A percentile compares a stretch with the other conserved stretches of the same genome.
phyloP scores from a whole-genome alignment of 2,113 vertebrate genomes.

The Clarias macrocephalus region DNA sequence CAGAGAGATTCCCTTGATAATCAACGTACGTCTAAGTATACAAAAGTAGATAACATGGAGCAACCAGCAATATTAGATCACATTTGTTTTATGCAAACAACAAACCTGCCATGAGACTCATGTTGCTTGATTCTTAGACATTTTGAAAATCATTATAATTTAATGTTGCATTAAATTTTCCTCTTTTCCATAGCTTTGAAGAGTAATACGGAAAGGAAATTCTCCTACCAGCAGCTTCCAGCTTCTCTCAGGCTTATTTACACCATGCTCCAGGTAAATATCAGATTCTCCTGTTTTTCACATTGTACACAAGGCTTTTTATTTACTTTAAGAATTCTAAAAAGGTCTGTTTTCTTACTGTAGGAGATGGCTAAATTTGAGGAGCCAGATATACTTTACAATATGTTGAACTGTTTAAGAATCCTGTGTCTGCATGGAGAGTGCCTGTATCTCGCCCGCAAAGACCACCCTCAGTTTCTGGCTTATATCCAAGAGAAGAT shows the following conservation, averaged over 20 bases:
- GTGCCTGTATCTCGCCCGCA: conserved; percentile 88
- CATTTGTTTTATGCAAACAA: not conserved
- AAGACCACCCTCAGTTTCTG: conserved; percentile 94
- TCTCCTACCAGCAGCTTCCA: conserved; percentile 94
- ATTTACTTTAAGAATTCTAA: not conserved
- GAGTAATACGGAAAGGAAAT: conserved; percentile 90
- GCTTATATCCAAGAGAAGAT: conserved; percentile 94
- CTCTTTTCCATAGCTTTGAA: conserved; percentile 77
- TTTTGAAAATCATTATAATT: not conserved
- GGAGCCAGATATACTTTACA: conserved; percentile 97
- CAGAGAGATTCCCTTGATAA: conserved; percentile 72
- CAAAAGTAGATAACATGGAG: not conserved
- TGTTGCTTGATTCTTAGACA: not conserved
- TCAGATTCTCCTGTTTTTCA: not conserved
- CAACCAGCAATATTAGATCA: conserved; percentile 9
- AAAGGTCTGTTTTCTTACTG: not conserved
- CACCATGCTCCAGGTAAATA: conserved; percentile 91
- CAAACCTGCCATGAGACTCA: not conserved
- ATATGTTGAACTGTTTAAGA: conserved; percentile 97
- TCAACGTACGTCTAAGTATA: conserved; percentile 71
- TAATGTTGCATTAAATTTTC: conserved; percentile 14
- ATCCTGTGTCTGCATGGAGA: conserved; percentile 95
- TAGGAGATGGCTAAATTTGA: conserved; percentile 98
- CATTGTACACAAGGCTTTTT: not conserved
- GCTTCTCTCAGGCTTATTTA: conserved; percentile 93